These are phyloP conservation scores for Bursaphelenchus mucronatus DNA, from an alignment of 1,140 invertebrate genomes.

Conservation along the genomic window DNA sequence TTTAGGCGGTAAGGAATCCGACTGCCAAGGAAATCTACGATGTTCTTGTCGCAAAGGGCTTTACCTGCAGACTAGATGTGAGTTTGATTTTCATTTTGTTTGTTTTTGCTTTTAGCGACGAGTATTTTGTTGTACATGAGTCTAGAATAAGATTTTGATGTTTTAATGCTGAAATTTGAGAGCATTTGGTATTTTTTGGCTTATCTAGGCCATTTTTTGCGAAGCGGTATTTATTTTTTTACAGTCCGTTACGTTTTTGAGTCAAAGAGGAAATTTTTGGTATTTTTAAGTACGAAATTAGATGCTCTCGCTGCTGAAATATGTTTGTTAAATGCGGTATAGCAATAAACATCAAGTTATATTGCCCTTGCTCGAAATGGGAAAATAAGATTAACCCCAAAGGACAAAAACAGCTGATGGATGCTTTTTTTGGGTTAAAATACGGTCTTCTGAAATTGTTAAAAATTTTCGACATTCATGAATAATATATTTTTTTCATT, in stretches of 20 bases:
- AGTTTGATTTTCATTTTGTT: slow-evolving; percentile 11
- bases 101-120: background rate
- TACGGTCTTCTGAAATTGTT: background rate
- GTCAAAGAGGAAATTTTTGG: too few species aligned
- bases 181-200: background rate
- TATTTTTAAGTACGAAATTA: too few species aligned
- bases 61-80: slow-evolving; percentile 78
- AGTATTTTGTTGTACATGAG: too few species aligned
- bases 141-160: too few species aligned
- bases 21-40: slow-evolving; percentile 87
- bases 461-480: slow-evolving; percentile 10
- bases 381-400: background rate
- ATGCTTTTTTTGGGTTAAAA: background rate
- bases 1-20: slow-evolving; percentile 82
- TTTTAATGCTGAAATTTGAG: background rate
- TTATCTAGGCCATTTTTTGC: background rate
- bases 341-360: too few species aligned
- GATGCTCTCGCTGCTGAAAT: too few species aligned
- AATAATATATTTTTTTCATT: too few species aligned
- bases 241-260: too few species aligned
- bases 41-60: slow-evolving; percentile 74
- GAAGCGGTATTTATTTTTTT: too few species aligned
- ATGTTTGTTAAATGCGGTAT: too few species aligned
- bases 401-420: too few species aligned
- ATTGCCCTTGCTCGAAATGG: too few species aligned